Conservation (phyloP, 1,140 invertebrate genomes). For the Drosophila takahashii region DNA sequence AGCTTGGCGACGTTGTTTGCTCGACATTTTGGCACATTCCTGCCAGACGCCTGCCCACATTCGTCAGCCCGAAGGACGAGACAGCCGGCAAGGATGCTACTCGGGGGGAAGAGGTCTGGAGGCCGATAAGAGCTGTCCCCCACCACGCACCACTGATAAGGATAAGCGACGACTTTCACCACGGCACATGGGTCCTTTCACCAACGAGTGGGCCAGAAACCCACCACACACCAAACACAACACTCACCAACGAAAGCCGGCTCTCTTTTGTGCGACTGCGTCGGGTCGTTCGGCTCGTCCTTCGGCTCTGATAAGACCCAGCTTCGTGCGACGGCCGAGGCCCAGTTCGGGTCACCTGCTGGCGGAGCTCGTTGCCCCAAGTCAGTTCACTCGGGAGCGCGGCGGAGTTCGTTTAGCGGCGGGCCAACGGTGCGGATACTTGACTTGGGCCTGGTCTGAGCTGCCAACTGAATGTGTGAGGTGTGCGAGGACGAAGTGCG, state of each 20-base stretch:
- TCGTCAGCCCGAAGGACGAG: slow-evolving; percentile 37
- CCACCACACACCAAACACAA: slow-evolving; percentile 38
- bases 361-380: slow-evolving; percentile 38
- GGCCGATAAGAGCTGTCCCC: slow-evolving; percentile 24
- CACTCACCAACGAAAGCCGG: slow-evolving; percentile 77
- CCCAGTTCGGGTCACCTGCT: slow-evolving; percentile 36
- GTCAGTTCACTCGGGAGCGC: slow-evolving; percentile 84
- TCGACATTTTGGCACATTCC: slow-evolving; percentile 48
- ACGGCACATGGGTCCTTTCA: slow-evolving; percentile 52
- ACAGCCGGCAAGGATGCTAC: slow-evolving; percentile 8
- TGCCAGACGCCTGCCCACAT: slow-evolving; percentile 43
- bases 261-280: slow-evolving; percentile 44
- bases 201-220: slow-evolving; percentile 34
- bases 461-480: slow-evolving; percentile 47
- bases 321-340: slow-evolving; percentile 10
- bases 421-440: slow-evolving; percentile 55
- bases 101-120: slow-evolving; percentile 10
- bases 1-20: slow-evolving; percentile 25
- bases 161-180: slow-evolving; percentile 47
- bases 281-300: slow-evolving; percentile 20
- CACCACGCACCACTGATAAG: slow-evolving; percentile 63
- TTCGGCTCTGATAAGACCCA: slow-evolving; percentile 56
- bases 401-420: slow-evolving; percentile 76
- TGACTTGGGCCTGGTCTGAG: slow-evolving; percentile 53
- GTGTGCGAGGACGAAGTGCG: slow-evolving; percentile 16